phyloP scores from a whole-genome alignment of 37 sponge, comb jelly and placozoan species.

The Spongilla lacustris region DNA sequence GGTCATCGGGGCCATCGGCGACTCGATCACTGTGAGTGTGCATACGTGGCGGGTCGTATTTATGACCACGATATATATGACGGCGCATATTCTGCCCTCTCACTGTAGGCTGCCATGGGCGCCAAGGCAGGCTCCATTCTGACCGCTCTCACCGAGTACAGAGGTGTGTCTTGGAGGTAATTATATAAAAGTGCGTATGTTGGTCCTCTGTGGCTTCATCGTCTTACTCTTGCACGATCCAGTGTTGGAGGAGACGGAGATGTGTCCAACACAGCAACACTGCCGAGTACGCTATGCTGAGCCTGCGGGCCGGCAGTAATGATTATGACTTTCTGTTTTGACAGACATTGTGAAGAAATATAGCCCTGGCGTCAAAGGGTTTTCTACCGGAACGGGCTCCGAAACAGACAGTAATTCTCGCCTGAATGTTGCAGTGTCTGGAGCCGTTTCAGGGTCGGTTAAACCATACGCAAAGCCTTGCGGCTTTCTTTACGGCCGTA shows the following conservation, averaged over 20 bases:
- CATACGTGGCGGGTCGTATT: no score
- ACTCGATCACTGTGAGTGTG: conserved; percentile 24
- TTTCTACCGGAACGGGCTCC: conserved; percentile 30
- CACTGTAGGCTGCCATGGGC: conserved; percentile 5
- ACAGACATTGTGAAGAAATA: conserved; percentile 54
- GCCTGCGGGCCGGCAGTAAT: not conserved
- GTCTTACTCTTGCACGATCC: not conserved
- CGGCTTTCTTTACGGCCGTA: not conserved
- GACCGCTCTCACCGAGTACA: conserved; percentile 4
- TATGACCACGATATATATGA: no score
- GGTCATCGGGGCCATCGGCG: conserved; percentile 36
- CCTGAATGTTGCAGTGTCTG: conserved; percentile 42
- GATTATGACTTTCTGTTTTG: not conserved
- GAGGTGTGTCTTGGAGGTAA: conserved; percentile 45
- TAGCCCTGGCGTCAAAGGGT: conserved; percentile 45
- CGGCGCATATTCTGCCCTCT: not conserved
- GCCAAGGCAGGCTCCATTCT: not conserved
- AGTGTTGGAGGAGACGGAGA: conserved; percentile 62
- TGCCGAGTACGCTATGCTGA: conserved; percentile 24
- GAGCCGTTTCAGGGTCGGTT: conserved; percentile 37
- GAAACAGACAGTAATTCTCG: conserved; percentile 17
- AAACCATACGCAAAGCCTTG: no score
- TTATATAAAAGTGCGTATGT: not conserved
- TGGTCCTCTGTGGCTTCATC: no score
- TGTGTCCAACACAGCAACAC: conserved; percentile 16